Base-by-base conservation (phyloP, 2,888 invertebrate genomes). In the Epirrhoe tristata region DNA sequence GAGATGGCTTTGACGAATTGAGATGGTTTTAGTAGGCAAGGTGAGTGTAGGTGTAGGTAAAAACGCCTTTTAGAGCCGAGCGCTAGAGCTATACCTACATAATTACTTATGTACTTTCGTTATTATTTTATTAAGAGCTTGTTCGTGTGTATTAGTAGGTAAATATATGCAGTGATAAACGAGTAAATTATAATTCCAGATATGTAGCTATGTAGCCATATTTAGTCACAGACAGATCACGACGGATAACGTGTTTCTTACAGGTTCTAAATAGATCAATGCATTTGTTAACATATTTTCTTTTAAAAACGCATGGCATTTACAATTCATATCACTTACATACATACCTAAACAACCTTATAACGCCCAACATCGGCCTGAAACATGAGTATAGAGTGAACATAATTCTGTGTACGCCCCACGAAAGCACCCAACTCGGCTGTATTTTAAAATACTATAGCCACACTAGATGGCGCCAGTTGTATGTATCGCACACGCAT, bases 381-480 rank as follows among this genome's bases (percentile, higher is more conserved):
- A 43, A 34, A 43, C 12, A 12, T 24, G 24, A 24, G 1, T 2
- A 24, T 24, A 24, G 3, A 24, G 1, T 24, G 24, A 24, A 24
- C 24, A 24, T n/a, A n/a, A n/a, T 24, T 3, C 24, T 24, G 24
- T 24, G 1, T 24, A 10, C 12, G 12, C 8, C 12, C 12, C 1
- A 43, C 12, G 12, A 43, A 12, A 43, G 39, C 39, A 36, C 36
- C 39, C 12, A 12, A 43, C 39, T 39, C 10, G 36, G 7, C 10
- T 39, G 12, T 12, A 43, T 43, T 10, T 43, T 43, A 43, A 43
- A 43, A 43, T 39, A 12, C 12, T 12, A 12, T 12, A 12, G 1
- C 39, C 39, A 12, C 39, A 12, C 56, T 56, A 56, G 55, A 56
- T 48, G 54, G 10, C 57, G n/a, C 34, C 48, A 17, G 17, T 12